phyloP scores from a whole-genome alignment of 2,113 vertebrate genomes.

The Nothoprocta perdicaria region DNA sequence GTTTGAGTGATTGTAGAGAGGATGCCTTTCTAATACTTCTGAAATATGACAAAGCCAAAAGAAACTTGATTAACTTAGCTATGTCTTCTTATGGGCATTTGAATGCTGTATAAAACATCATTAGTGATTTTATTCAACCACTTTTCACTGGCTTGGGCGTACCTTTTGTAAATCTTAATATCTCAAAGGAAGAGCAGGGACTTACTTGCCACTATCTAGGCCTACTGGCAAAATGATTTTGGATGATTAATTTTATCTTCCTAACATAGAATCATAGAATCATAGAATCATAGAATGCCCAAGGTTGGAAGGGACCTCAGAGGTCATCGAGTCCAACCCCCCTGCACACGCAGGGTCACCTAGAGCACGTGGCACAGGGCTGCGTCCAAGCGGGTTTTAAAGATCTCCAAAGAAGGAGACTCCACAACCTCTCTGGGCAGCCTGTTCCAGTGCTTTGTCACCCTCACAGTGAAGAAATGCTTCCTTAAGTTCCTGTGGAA shows the following conservation, averaged over 20 bases:
- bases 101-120: background rate
- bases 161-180: background rate
- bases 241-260: background rate
- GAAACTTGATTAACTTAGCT: background rate
- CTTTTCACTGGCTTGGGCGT: background rate
- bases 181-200: background rate
- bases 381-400: no score
- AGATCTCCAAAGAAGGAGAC: no score
- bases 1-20: background rate
- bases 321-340: no score
- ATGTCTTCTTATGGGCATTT: background rate
- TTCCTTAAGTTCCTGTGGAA: no score
- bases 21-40: background rate
- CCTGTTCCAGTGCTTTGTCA: no score
- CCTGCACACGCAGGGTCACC: no score
- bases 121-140: fast-evolving
- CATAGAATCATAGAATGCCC: no score
- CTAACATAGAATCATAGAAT: no score
- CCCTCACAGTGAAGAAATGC: no score
- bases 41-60: background rate
- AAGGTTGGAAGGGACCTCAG: no score
- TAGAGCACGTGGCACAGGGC: no score
- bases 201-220: background rate
- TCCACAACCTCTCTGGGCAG: no score
- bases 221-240: background rate